Evolutionary conservation across 2,888 invertebrate genomes (phyloP).

Genomic region (Andrena bucephala): DNA sequence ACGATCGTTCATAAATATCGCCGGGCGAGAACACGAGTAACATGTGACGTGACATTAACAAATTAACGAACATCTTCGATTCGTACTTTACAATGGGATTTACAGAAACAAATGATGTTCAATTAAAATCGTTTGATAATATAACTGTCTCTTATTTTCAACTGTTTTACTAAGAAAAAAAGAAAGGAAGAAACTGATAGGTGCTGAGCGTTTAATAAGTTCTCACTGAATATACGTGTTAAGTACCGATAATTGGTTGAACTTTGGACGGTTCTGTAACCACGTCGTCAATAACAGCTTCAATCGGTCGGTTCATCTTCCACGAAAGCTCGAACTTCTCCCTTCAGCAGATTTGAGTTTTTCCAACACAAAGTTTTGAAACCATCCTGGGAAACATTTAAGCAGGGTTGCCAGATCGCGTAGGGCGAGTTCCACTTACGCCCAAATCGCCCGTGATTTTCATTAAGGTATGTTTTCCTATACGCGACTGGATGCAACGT

Average conservation of each 20-base stretch:
- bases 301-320: constrained; percentile 73
- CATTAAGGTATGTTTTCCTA: too few relatives aligned
- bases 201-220: not conserved
- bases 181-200: not conserved
- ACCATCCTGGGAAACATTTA: constrained; percentile 2
- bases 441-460: too few relatives aligned
- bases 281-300: constrained; percentile 79
- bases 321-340: not conserved
- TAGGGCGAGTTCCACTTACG: too few relatives aligned
- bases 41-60: not conserved
- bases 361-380: not conserved
- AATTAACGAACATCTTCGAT: not conserved
- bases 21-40: not conserved
- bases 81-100: not conserved
- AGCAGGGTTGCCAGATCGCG: too few relatives aligned
- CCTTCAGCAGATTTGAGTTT: not conserved
- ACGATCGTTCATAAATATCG: not conserved
- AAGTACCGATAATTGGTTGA: constrained; percentile 81
- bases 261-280: constrained; percentile 76
- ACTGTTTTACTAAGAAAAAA: not conserved
- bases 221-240: constrained; percentile 16
- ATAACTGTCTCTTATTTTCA: not conserved
- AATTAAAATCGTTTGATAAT: not conserved
- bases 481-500: too few relatives aligned
- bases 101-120: not conserved